Percentiles rank a stretch among this genome's conserved stretches.
Conservation (phyloP, 2,797 vertebrate species). For the Chromobotia macracanthus region DNA sequence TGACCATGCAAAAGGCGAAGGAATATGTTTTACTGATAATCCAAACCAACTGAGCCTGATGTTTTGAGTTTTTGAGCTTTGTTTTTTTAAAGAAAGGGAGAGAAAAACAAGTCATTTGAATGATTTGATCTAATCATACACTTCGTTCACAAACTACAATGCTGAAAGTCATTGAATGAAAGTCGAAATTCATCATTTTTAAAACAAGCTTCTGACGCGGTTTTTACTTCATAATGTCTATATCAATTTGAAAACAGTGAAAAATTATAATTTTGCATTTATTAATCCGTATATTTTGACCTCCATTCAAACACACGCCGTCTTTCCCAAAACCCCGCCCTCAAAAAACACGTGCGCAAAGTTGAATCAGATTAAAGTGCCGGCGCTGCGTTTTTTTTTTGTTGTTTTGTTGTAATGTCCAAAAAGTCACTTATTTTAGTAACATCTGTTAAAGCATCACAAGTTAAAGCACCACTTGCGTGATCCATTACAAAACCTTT, state of each 20-base stretch:
- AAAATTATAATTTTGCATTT: background rate
- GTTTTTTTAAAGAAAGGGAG: background rate
- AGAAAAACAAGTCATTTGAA: background rate
- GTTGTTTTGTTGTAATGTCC: background rate
- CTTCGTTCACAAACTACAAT: background rate
- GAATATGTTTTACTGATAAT: conserved; percentile 4
- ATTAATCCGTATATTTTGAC: background rate
- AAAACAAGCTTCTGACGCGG: too few relatives aligned
- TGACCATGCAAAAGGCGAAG: conserved; percentile 10
- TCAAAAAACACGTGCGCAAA: background rate
- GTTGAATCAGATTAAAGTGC: background rate
- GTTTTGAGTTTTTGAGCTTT: background rate
- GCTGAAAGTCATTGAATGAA: too few relatives aligned
- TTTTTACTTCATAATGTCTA: background rate
- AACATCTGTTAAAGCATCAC: background rate
- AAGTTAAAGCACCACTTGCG: background rate
- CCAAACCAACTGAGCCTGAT: background rate
- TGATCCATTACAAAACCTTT: background rate
- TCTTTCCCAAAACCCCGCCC: background rate
- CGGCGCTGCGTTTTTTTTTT: background rate
- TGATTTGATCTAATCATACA: background rate
- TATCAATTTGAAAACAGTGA: background rate
- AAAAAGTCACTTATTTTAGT: background rate
- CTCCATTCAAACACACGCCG: background rate
- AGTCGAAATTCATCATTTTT: too few relatives aligned